These are phyloP conservation scores for Solea senegalensis DNA, from an alignment of 2,113 vertebrate species.

Conservation along the genomic window DNA sequence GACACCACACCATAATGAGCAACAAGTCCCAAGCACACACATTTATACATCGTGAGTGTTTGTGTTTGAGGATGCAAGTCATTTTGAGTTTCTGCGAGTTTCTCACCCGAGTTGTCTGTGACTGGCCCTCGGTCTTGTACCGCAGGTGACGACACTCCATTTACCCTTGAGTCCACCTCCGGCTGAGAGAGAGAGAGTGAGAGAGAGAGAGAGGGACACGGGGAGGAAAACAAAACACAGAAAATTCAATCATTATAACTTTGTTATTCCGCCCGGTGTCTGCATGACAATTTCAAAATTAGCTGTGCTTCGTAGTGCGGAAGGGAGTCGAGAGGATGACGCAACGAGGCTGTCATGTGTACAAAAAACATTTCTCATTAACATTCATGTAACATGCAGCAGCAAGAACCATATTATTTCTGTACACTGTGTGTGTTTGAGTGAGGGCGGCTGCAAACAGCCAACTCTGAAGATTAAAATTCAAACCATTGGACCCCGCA, in stretches of 20 bases:
- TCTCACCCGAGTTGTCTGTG: conserved; percentile 87
- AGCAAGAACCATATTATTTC: conserved; percentile 10
- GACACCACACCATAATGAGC: neutral
- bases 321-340: conserved; percentile 19
- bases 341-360: conserved; percentile 16
- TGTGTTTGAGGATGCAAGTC: neutral
- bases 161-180: conserved; percentile 87
- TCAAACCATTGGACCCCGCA: too few relatives aligned
- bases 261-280: conserved; percentile 30
- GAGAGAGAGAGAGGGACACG: conserved; percentile 10
- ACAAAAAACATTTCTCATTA: conserved; percentile 15
- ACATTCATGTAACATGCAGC: conserved; percentile 8
- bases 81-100: neutral
- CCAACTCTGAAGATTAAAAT: too few relatives aligned
- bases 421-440: too few relatives aligned
- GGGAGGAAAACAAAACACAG: conserved; percentile 4
- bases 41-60: neutral
- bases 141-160: conserved; percentile 86
- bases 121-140: conserved; percentile 83
- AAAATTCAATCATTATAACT: conserved; percentile 20
- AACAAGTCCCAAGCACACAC: conserved; percentile 9
- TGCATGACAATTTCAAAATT: conserved; percentile 44
- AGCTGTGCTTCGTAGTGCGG: conserved; percentile 18
- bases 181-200: conserved; percentile 79
- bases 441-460: too few relatives aligned